Percentiles rank a stretch among this genome's conserved stretches.
These are phyloP conservation scores for Pipistrellus kuhlii DNA, from an alignment of 2,797 vertebrate genomes.

Conservation along the genomic window DNA sequence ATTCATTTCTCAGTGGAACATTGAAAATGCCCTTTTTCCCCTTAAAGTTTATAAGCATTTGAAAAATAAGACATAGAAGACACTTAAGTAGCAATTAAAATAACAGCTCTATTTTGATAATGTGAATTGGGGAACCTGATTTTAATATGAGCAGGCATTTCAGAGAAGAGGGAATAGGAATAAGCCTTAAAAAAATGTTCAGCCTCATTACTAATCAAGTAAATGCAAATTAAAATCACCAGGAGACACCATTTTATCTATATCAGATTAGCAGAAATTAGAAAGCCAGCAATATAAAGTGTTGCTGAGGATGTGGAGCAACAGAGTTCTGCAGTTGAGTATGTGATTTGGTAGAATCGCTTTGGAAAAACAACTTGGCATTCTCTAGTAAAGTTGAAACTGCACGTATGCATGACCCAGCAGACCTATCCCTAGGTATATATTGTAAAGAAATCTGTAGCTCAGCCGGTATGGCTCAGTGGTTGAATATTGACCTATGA, in stretches of 20 bases:
- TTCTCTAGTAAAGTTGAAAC: background rate
- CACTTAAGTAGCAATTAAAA: constrained; percentile 38
- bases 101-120: constrained; percentile 47
- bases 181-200: background rate
- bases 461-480: no score
- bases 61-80: background rate
- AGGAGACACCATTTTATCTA: background rate
- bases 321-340: background rate
- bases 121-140: background rate
- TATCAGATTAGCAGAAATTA: constrained; percentile 12
- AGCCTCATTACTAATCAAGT: background rate
- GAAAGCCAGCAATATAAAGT: background rate
- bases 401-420: background rate
- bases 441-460: constrained; percentile 17
- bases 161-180: background rate
- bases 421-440: background rate
- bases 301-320: background rate
- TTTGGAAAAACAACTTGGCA: background rate
- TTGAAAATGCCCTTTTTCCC: background rate
- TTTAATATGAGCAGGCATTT: constrained; percentile 34
- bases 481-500: no score
- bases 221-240: constrained; percentile 42
- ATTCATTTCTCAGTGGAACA: background rate
- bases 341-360: background rate
- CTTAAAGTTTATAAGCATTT: constrained; percentile 11